These are phyloP conservation scores for Micromys minutus DNA, from an alignment of 2,113 vertebrate species.

Conservation along the genomic window DNA sequence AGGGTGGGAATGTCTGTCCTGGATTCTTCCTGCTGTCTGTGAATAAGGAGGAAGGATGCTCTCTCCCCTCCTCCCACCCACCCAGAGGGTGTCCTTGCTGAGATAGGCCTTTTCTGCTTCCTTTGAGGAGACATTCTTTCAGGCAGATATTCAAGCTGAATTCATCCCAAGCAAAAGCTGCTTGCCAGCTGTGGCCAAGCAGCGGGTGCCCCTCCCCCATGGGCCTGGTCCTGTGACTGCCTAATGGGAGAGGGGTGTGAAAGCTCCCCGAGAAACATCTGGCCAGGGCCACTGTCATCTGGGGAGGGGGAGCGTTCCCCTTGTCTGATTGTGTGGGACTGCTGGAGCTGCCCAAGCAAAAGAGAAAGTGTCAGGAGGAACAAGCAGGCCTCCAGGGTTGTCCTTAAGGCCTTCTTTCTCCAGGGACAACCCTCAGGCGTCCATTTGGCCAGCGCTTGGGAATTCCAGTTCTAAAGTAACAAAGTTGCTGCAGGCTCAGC, in stretches of 20 bases:
- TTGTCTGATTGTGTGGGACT: not conserved
- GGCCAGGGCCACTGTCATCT: conserved; percentile 58
- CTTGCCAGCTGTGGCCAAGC: conserved; percentile 66
- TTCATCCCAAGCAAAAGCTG: conserved; percentile 76
- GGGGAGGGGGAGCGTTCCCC: not conserved
- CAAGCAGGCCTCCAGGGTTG: not conserved
- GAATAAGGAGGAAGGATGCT: not conserved
- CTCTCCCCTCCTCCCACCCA: not conserved
- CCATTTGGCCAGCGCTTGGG: not conserved
- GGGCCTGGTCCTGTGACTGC: not conserved
- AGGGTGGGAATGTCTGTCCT: not conserved
- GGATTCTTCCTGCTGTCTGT: not conserved
- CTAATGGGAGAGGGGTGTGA: conserved; percentile 60
- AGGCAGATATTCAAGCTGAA: conserved; percentile 66
- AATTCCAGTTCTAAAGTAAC: not conserved
- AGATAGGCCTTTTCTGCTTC: conserved; percentile 2
- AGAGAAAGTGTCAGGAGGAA: not conserved
- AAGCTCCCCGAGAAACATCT: conserved; percentile 65
- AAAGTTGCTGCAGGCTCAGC: not conserved
- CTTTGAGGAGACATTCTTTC: conserved; percentile 65
- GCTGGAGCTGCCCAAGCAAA: not conserved
- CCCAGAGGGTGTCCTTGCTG: conserved; percentile 32
- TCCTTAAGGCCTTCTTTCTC: not conserved
- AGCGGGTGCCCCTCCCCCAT: not conserved
- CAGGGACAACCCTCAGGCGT: not conserved